Conservation (phyloP, 2,113 vertebrate genomes). For the Ardeotis arabs region DNA sequence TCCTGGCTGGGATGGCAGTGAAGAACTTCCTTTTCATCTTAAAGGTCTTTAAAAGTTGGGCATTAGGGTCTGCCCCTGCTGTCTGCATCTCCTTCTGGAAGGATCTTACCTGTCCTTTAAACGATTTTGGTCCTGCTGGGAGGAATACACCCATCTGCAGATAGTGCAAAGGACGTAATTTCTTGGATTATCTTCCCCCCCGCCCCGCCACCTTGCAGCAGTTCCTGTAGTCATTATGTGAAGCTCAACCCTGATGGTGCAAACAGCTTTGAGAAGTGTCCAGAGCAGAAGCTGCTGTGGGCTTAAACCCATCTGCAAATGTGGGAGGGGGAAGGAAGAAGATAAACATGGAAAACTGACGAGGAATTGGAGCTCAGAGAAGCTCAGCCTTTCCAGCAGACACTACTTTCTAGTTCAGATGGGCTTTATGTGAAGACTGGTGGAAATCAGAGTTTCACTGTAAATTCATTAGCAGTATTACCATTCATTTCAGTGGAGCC, state of each 20-base stretch:
- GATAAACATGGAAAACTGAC: neutral
- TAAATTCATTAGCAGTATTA: neutral
- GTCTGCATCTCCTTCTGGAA: neutral
- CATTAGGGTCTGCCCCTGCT: rapidly evolving
- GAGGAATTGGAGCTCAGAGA: neutral
- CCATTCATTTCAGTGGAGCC: neutral
- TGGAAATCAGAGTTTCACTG: neutral
- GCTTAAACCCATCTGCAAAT: neutral
- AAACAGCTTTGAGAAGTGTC: neutral
- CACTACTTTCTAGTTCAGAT: neutral
- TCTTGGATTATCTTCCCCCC: too few species aligned
- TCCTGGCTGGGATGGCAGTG: neutral
- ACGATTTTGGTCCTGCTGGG: neutral
- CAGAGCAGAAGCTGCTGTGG: neutral
- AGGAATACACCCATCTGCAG: neutral
- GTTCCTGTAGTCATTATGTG: neutral
- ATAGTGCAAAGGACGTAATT: neutral
- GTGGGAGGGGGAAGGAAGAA: neutral
- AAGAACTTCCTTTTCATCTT: neutral
- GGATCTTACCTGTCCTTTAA: neutral
- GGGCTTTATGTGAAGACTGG: neutral
- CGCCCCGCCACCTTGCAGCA: neutral
- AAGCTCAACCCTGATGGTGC: neutral
- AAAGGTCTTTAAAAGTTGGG: neutral
- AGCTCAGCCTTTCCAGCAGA: neutral